phyloP scores from a whole-genome alignment of 35 echinoderm and acorn worm species.

The Lytechinus variegatus region DNA sequence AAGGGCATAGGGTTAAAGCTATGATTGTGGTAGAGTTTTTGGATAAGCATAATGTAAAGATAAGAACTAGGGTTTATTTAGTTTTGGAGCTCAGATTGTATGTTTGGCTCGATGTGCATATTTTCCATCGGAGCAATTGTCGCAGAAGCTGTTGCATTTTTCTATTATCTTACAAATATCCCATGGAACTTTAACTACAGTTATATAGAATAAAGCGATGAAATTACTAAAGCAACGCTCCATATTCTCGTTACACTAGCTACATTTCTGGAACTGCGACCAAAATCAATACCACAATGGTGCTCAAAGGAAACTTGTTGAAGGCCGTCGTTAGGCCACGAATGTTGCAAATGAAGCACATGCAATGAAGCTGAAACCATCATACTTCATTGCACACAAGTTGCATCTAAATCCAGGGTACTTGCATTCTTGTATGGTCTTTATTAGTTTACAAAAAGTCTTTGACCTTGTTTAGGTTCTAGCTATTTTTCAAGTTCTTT shows the following conservation, averaged over 20 bases:
- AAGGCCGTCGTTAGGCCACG: background rate
- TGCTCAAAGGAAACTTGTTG: background rate
- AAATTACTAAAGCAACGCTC: background rate
- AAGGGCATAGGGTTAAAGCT: too few relatives aligned
- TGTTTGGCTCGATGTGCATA: too few relatives aligned
- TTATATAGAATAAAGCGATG: too few relatives aligned
- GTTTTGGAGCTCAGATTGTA: too few relatives aligned
- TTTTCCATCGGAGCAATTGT: too few relatives aligned
- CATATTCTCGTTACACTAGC: background rate
- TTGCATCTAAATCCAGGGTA: background rate
- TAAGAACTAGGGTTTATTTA: too few relatives aligned
- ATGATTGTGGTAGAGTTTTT: too few relatives aligned
- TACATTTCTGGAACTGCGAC: background rate
- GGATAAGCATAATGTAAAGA: too few relatives aligned
- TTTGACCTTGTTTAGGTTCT: background rate
- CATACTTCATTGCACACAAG: background rate
- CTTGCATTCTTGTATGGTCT: background rate
- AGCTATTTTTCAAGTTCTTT: background rate
- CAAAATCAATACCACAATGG: background rate
- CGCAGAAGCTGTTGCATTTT: too few relatives aligned
- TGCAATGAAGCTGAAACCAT: background rate
- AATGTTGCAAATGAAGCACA: background rate
- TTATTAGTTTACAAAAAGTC: background rate
- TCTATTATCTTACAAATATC: too few relatives aligned
- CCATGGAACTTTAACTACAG: too few relatives aligned